Evolutionary conservation across 2,113 vertebrate genomes (phyloP).

Genomic region (Cariama cristata): DNA sequence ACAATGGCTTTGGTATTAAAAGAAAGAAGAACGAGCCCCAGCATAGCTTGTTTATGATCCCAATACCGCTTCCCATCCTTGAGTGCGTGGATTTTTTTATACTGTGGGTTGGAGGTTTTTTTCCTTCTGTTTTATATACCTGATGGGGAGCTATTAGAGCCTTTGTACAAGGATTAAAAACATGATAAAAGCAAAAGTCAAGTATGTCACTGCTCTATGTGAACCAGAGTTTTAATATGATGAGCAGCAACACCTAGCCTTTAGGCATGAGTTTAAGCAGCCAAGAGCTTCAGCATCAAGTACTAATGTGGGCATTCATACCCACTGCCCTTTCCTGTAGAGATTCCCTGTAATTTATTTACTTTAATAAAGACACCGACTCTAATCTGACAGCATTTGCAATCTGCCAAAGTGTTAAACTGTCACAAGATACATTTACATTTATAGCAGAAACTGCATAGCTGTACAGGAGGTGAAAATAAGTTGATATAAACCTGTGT

Average conservation of each 20-base stretch:
- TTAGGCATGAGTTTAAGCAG: constrained; percentile 15
- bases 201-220: background rate
- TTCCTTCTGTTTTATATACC: background rate
- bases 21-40: background rate
- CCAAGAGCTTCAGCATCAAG: background rate
- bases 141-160: background rate
- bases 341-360: constrained; percentile 31
- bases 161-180: background rate
- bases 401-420: constrained; percentile 51
- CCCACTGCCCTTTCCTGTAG: background rate
- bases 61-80: background rate
- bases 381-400: constrained; percentile 47
- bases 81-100: background rate
- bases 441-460: constrained; percentile 46
- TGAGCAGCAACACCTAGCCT: background rate
- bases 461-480: constrained; percentile 43
- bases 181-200: constrained; percentile 5
- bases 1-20: background rate
- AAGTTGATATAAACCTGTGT: constrained; percentile 41
- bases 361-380: constrained; percentile 2
- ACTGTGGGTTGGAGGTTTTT: background rate
- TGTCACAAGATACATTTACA: constrained; percentile 41
- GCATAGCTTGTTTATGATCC: background rate
- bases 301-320: constrained; percentile 6
- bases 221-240: background rate